Percentiles rank a stretch among this genome's conserved stretches.
Conservation (phyloP, 2,797 vertebrate species). For the Phoebastria nigripes region DNA sequence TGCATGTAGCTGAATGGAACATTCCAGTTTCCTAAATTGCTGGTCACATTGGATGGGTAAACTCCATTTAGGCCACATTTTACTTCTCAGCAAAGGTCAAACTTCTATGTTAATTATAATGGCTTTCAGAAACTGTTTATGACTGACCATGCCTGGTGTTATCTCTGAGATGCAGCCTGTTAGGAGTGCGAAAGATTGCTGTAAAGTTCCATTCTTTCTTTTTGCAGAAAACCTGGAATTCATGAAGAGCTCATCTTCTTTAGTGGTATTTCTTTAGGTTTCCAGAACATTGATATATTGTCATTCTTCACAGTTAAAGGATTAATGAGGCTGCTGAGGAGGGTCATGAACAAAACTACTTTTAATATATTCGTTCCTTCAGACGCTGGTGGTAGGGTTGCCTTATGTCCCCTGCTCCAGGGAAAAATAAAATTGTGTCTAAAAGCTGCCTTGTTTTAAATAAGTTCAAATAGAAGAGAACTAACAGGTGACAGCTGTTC, state of each 20-base stretch:
- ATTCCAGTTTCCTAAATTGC: not conserved
- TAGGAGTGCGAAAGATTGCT: not conserved
- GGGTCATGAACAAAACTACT: not conserved
- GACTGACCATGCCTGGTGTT: not conserved
- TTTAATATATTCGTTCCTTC: not conserved
- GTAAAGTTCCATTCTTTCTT: not conserved
- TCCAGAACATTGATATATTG: not conserved
- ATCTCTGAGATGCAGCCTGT: not conserved
- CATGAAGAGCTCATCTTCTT: not conserved
- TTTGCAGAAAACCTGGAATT: not conserved
- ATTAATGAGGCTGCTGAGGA: not conserved
- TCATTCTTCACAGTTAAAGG: not conserved
- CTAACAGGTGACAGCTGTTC: not conserved
- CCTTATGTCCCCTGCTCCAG: not conserved
- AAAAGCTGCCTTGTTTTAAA: not conserved
- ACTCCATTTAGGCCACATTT: not conserved
- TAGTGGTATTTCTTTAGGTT: not conserved
- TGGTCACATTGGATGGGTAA: not conserved
- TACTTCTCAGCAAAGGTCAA: not conserved
- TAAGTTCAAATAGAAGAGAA: not conserved
- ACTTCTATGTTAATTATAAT: not conserved
- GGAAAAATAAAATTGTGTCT: not conserved
- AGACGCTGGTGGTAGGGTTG: not conserved
- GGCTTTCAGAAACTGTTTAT: not conserved
- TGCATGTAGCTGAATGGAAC: not conserved